Evolutionary conservation across 2,888 invertebrate genomes (phyloP).

Genomic region (Dryobotodes eremita): DNA sequence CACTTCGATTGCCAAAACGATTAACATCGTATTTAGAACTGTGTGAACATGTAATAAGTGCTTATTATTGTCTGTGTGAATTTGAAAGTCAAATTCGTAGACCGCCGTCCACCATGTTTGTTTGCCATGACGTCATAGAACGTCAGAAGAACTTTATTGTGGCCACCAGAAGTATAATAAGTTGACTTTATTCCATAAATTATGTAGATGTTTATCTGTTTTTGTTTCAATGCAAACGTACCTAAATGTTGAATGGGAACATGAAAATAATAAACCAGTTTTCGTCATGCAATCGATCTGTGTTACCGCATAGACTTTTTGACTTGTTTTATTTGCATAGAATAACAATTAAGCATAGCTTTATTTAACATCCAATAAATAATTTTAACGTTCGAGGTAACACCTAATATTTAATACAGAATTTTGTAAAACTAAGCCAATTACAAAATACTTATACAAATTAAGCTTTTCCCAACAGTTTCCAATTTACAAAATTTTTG

Average conservation of each 20-base stretch:
- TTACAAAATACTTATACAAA: neutral
- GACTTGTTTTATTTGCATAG: slow-evolving; percentile 25
- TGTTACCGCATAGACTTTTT: slow-evolving; percentile 15
- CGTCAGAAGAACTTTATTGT: slow-evolving; percentile 52
- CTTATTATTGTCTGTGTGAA: slow-evolving; percentile 70
- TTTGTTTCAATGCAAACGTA: slow-evolving; percentile 39
- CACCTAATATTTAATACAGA: neutral
- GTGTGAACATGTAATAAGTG: slow-evolving; percentile 73
- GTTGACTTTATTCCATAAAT: slow-evolving; percentile 67
- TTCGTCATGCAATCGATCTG: slow-evolving; percentile 34
- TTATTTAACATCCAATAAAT: slow-evolving; percentile 2
- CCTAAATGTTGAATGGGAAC: slow-evolving; percentile 39
- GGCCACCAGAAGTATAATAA: slow-evolving; percentile 58
- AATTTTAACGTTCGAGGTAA: neutral
- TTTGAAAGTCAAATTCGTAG: slow-evolving; percentile 65
- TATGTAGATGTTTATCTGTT: slow-evolving; percentile 54
- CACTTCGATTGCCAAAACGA: slow-evolving; percentile 75
- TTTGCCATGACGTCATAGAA: slow-evolving; percentile 62
- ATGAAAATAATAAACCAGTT: slow-evolving; percentile 31
- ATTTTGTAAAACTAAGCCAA: neutral
- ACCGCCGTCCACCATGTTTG: slow-evolving; percentile 59
- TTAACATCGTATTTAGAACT: slow-evolving; percentile 74
- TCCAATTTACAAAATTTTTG: slow-evolving; percentile 29
- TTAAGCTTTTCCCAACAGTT: neutral
- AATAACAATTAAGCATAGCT: slow-evolving; percentile 8